These are phyloP conservation scores for Polymixis lichenea DNA, from an alignment of 2,888 invertebrate genomes.

Conservation along the genomic window DNA sequence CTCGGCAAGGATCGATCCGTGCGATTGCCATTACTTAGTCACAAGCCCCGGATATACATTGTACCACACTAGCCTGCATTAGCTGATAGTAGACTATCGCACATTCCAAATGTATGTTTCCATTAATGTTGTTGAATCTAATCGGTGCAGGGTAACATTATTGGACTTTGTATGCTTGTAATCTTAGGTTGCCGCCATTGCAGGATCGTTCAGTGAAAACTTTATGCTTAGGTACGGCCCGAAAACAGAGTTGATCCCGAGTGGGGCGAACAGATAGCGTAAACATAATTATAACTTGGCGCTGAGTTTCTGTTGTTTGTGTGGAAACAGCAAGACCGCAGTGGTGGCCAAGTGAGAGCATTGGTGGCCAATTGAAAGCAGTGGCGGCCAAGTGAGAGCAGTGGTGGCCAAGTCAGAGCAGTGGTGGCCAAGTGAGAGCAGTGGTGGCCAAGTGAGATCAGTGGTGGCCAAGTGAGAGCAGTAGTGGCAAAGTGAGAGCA, in stretches of 20 bases:
- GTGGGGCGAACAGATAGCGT: background rate
- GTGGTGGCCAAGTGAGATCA: too few species aligned
- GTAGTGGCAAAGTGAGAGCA: too few species aligned
- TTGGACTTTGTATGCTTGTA: constrained; percentile 3
- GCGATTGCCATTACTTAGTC: too few species aligned
- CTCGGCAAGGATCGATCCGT: too few species aligned
- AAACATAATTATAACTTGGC: background rate
- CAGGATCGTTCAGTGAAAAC: background rate
- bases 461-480: too few species aligned
- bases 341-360: too few species aligned
- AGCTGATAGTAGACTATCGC: constrained; percentile 46
- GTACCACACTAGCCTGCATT: constrained; percentile 33
- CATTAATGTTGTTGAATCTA: constrained; percentile 24
- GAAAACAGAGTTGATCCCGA: background rate
- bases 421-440: too few species aligned
- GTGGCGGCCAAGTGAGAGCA: too few species aligned
- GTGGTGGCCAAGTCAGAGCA: too few species aligned
- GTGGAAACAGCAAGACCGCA: background rate
- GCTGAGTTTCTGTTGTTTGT: constrained; percentile 8
- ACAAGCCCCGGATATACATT: constrained; percentile 43
- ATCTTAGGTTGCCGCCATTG: too few species aligned
- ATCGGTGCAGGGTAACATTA: constrained; percentile 20
- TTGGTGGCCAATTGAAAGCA: too few species aligned
- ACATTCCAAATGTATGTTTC: constrained; percentile 30
- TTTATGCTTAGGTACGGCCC: too few species aligned